Conservation (phyloP, 2,888 invertebrate genomes). For the Sinopyrophorus schimmeli region DNA sequence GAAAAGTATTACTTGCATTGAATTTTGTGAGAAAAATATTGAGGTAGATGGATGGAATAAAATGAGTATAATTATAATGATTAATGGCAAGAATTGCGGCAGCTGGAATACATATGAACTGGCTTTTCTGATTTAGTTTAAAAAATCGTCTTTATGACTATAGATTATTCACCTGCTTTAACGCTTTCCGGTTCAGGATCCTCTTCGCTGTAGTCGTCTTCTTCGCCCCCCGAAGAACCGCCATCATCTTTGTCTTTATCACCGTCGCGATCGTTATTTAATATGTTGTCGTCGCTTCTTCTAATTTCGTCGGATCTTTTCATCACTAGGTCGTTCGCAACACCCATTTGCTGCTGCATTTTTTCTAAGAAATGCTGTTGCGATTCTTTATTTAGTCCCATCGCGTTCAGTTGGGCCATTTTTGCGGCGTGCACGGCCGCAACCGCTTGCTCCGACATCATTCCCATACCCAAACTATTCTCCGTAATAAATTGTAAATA, state of each 20-base stretch:
- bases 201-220: constrained; percentile 59
- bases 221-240: constrained; percentile 61
- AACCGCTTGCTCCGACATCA: constrained; percentile 68
- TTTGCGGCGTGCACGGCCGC: constrained; percentile 78
- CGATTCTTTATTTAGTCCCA: constrained; percentile 56
- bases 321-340: constrained; percentile 61
- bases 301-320: constrained; percentile 57
- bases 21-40: constrained; percentile 49
- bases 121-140: constrained; percentile 25
- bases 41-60: constrained; percentile 76
- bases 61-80: constrained; percentile 34
- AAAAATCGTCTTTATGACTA: constrained; percentile 38
- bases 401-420: constrained; percentile 75
- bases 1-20: constrained; percentile 19
- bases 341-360: constrained; percentile 66
- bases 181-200: constrained; percentile 56
- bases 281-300: constrained; percentile 60
- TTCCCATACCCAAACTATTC: constrained; percentile 72
- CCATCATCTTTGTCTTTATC: constrained; percentile 58
- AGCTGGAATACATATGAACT: constrained; percentile 32
- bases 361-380: constrained; percentile 67
- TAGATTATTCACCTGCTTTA: constrained; percentile 55
- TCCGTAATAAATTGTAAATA: constrained; percentile 88
- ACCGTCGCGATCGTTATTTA: constrained; percentile 59
- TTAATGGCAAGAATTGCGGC: constrained; percentile 33